A percentile compares a stretch with the other conserved stretches of the same genome.
phyloP scores from a whole-genome alignment of 2,797 vertebrate species.

The Poecilia picta region DNA sequence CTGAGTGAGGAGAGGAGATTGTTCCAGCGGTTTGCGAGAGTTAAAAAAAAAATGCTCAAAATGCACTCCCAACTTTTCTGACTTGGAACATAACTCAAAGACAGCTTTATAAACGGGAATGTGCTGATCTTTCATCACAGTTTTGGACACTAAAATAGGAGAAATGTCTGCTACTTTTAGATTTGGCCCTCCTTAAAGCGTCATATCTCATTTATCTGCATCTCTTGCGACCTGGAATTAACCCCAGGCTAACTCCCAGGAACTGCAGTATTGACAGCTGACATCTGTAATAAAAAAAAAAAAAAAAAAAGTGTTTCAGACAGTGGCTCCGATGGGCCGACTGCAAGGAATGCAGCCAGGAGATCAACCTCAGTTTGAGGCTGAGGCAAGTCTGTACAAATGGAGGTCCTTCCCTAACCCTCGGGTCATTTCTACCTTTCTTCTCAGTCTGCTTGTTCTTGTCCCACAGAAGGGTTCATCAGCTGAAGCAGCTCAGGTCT shows the following conservation, averaged over 20 bases:
- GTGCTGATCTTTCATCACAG: not conserved
- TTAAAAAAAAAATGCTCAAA: slow-evolving; percentile 10
- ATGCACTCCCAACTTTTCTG: not conserved
- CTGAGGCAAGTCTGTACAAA: slow-evolving; percentile 62
- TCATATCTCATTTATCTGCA: not conserved
- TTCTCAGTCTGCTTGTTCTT: slow-evolving; percentile 27
- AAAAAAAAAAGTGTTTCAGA: slow-evolving; percentile 27
- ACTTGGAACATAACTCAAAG: not conserved
- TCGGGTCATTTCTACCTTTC: slow-evolving; percentile 25
- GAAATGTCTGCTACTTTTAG: not conserved
- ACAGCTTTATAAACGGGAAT: not conserved
- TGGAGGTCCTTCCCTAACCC: slow-evolving; percentile 55
- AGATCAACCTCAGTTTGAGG: slow-evolving; percentile 49
- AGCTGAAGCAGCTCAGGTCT: slow-evolving; percentile 8
- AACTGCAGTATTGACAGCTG: slow-evolving; percentile 8
- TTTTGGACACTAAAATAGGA: not conserved
- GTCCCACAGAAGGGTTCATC: slow-evolving; percentile 8
- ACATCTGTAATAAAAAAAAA: no score
- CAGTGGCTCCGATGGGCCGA: slow-evolving; percentile 10
- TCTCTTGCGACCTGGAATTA: not conserved
- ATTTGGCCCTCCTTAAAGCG: not conserved
- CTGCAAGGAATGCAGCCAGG: slow-evolving; percentile 43
- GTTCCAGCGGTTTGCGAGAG: slow-evolving; percentile 63
- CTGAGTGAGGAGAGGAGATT: slow-evolving; percentile 44
- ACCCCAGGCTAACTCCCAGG: not conserved